Conservation (phyloP, 2,888 invertebrate species). For the Hecatera dysodea region DNA sequence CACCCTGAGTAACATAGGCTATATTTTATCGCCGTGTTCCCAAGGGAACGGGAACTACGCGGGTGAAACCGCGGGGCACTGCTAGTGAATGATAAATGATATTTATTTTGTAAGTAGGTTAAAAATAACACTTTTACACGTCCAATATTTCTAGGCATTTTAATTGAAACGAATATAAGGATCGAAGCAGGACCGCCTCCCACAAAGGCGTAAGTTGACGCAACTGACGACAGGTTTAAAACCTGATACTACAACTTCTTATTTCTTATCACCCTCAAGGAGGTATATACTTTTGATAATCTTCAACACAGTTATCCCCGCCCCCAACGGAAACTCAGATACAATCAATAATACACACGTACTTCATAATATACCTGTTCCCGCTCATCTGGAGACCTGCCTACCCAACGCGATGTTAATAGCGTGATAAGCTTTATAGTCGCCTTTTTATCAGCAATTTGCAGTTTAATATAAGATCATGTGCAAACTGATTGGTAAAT, state of each 20-base stretch:
- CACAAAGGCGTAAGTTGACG: too few relatives aligned
- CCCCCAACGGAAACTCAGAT: constrained; percentile 55
- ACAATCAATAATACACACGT: constrained; percentile 53
- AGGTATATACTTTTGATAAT: constrained; percentile 40
- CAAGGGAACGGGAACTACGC: too few relatives aligned
- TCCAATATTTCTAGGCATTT: too few relatives aligned
- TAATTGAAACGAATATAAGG: not conserved
- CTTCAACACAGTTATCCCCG: constrained; percentile 45
- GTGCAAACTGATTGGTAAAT: constrained; percentile 9
- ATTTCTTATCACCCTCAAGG: constrained; percentile 2
- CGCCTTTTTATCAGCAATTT: constrained; percentile 55
- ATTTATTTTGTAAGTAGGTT: too few relatives aligned
- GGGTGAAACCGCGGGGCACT: too few relatives aligned
- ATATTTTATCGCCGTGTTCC: too few relatives aligned
- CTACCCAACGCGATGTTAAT: constrained; percentile 55
- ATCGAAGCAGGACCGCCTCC: too few relatives aligned
- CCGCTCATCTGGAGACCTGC: constrained; percentile 41
- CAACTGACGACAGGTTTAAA: not conserved
- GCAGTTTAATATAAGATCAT: constrained; percentile 40
- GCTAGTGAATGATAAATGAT: too few relatives aligned
- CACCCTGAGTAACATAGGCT: too few relatives aligned
- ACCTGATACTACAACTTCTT: not conserved
- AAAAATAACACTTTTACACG: too few relatives aligned
- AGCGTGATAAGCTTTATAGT: constrained; percentile 50
- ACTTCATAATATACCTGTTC: constrained; percentile 53